A percentile compares a stretch with the other conserved stretches of the same genome.
These are phyloP conservation scores for Heteromurus nitidus DNA, from an alignment of 2,888 invertebrate species.

Conservation along the genomic window DNA sequence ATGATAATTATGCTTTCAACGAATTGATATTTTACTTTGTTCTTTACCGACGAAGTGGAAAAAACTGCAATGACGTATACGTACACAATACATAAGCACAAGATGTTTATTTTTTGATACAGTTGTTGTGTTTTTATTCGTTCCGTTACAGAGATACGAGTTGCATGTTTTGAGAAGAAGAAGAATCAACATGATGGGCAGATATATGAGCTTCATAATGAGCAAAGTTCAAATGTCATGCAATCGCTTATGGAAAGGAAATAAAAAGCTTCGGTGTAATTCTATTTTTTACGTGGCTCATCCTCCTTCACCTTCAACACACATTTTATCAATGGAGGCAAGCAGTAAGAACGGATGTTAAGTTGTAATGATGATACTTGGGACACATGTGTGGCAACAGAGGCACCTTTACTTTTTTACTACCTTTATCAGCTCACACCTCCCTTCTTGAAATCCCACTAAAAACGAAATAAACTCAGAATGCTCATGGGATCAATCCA, in stretches of 20 bases:
- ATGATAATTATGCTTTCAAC: neutral
- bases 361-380: conserved; percentile 39
- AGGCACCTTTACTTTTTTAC: conserved; percentile 38
- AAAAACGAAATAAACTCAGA: conserved; percentile 17
- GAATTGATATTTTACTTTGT: conserved; percentile 11
- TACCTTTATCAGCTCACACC: conserved; percentile 43
- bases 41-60: neutral
- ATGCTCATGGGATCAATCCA: conserved; percentile 43
- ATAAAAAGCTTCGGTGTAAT: neutral
- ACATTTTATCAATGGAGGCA: neutral
- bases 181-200: too few species aligned
- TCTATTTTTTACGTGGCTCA: neutral
- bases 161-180: too few species aligned
- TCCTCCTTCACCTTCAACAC: neutral
- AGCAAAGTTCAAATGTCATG: conserved; percentile 25
- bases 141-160: too few species aligned
- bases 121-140: too few species aligned
- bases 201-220: conserved; percentile 1
- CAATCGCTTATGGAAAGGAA: conserved; percentile 1
- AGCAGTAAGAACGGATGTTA: conserved; percentile 12
- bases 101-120: too few species aligned
- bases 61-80: neutral
- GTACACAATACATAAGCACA: too few species aligned
- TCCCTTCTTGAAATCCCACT: conserved; percentile 5
- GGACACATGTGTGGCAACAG: conserved; percentile 43